Evolutionary conservation across 1,140 invertebrate species (phyloP), one percentile per base, ranked within the genome.

Genomic region (Drosophila sechellia): DNA sequence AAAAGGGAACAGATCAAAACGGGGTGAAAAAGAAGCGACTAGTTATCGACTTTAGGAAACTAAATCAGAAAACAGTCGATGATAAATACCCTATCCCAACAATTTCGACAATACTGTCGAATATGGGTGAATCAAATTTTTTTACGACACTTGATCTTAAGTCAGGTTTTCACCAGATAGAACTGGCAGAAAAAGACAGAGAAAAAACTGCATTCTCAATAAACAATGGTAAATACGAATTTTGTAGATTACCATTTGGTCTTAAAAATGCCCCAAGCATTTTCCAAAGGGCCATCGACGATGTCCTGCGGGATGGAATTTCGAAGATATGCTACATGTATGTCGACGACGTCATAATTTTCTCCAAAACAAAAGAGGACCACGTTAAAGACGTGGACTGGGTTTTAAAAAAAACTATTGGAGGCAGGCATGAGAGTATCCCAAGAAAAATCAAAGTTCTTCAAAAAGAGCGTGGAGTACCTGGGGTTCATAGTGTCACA

Each of bases 61-160:
- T 22, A 22, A 22, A 22, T 3, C 20, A 22, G 20, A 31, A 3
- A 22, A 22, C 20, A 22, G 20, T 22, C 3, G 48, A 60, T 5
- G 58, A 31, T 31, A 50, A 20, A 31, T 52, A 60, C 15, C 37
- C 46, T 17, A 60, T 52, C 15, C 48, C 58, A 1, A 20, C n/a
- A 10, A 40, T 42, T 42, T 42, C 22, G 20, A 49, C 37, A 5
- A 55, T 42, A 55, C 13, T 55, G 37, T 27, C 22, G 5, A 55
- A 55, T 40, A 55, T 55, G 53, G 53, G 39, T 0, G 4, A 55
- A 27, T 22, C 20, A 2, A 22, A 22, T 22, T 22, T 22, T 22
- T 22, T 22, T 22, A 22, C 53, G 3, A 31, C 48, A 15, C 46
- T 49, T 2, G 8, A 49, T 4, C 48, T 49, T 8, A 49, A 31